These are phyloP conservation scores for Psittacula cyanocephala DNA, from an alignment of 2,113 vertebrate species.

Conservation along the genomic window DNA sequence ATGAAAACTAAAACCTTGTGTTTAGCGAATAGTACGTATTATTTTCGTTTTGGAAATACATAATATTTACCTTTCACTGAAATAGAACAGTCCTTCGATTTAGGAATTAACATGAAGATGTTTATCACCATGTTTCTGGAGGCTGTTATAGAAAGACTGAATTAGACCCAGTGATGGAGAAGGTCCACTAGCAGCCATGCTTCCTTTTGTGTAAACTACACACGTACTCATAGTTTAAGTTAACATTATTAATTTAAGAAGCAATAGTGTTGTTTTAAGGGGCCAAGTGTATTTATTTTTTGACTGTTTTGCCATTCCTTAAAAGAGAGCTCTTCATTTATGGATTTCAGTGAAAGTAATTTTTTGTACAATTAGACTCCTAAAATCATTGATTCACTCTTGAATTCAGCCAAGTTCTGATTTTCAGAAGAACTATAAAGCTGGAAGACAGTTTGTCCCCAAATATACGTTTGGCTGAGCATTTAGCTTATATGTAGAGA, in stretches of 20 bases:
- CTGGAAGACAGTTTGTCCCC: background rate
- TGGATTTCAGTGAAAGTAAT: background rate
- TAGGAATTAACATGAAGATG: background rate
- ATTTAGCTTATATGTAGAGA: background rate
- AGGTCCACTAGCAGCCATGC: background rate
- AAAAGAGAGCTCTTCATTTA: background rate
- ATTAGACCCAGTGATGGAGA: background rate
- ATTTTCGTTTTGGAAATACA: background rate
- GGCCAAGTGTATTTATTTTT: background rate
- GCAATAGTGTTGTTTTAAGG: background rate
- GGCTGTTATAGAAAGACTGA: background rate
- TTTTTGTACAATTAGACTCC: background rate
- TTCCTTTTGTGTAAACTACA: background rate
- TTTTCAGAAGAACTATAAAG: background rate
- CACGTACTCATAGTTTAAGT: background rate
- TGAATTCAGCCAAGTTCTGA: background rate
- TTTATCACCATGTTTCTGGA: background rate
- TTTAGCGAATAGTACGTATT: background rate
- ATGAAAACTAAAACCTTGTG: background rate
- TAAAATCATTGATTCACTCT: background rate
- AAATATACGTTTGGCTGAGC: background rate
- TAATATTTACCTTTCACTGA: background rate
- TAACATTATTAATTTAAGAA: background rate
- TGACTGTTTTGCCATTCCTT: background rate
- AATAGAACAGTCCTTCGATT: background rate